Evolutionary conservation across 2,888 invertebrate species (phyloP).

Genomic region (Furcula furcula): DNA sequence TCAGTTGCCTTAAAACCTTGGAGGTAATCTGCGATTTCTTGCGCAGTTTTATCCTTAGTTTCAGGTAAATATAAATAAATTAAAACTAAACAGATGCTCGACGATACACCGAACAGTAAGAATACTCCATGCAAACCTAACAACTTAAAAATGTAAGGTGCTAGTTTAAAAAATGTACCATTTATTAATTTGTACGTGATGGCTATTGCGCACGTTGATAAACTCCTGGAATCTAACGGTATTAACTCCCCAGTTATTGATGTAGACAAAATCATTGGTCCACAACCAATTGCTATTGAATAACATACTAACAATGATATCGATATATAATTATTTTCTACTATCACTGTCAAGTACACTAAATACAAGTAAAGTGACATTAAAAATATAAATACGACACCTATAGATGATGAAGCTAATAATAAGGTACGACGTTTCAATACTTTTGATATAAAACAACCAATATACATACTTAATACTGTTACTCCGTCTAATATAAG

Average conservation of each 20-base stretch:
- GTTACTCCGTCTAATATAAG: constrained; percentile 42
- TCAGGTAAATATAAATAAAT: constrained; percentile 37
- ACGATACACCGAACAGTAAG: constrained; percentile 29
- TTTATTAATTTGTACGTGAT: constrained; percentile 15
- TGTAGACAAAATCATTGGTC: constrained; percentile 37
- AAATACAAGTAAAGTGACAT: constrained; percentile 14
- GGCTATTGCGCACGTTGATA: constrained; percentile 18
- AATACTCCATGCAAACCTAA: constrained; percentile 34
- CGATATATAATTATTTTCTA: constrained; percentile 11
- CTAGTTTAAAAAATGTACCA: constrained; percentile 30
- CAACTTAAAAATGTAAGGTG: constrained; percentile 25
- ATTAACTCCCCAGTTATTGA: constrained; percentile 35
- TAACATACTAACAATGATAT: constrained; percentile 8
- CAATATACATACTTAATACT: constrained; percentile 35
- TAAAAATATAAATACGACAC: constrained; percentile 19
- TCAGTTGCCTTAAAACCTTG: constrained; percentile 6
- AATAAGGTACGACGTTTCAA: constrained; percentile 30
- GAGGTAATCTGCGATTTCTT: constrained; percentile 26
- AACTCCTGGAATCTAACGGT: constrained; percentile 23
- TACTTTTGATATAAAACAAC: constrained; percentile 28
- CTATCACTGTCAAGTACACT: constrained; percentile 5
- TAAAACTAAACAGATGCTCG: constrained; percentile 19
- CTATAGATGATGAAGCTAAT: constrained; percentile 22
- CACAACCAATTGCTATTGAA: constrained; percentile 35
- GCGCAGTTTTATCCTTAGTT: constrained; percentile 32